phyloP scores from a whole-genome alignment of 1,140 invertebrate genomes.

The Apocrypta bakeri region DNA sequence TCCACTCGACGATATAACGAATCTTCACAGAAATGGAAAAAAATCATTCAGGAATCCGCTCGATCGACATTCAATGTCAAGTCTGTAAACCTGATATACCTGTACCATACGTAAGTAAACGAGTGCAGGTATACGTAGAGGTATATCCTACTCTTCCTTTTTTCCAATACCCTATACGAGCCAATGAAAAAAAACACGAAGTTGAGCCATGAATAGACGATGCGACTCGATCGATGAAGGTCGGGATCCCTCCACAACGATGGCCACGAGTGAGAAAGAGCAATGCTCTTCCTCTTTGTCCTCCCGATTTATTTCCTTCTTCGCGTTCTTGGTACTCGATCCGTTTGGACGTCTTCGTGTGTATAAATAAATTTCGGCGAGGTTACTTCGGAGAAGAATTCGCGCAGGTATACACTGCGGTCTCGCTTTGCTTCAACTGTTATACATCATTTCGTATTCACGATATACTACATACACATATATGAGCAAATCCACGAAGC shows the following conservation, averaged over 20 bases:
- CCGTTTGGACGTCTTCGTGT: background rate
- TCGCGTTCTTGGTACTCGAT: background rate
- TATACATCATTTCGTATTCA: too few relatives aligned
- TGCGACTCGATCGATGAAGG: slow-evolving; percentile 7
- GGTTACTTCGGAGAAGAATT: background rate
- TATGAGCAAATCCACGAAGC: too few relatives aligned
- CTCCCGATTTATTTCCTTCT: background rate
- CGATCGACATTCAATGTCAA: background rate
- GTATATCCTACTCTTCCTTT: too few relatives aligned
- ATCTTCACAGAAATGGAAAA: too few relatives aligned
- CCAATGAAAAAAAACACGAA: background rate
- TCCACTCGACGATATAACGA: too few relatives aligned
- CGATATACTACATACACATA: too few relatives aligned
- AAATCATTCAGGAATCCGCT: too few relatives aligned
- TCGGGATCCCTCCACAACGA: background rate
- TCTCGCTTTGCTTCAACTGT: too few relatives aligned
- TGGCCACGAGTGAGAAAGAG: background rate
- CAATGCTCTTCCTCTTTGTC: slow-evolving; percentile 25
- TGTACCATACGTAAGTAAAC: too few relatives aligned
- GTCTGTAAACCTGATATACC: background rate
- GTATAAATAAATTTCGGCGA: background rate
- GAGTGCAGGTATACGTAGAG: too few relatives aligned
- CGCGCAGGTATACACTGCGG: too few relatives aligned
- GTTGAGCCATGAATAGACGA: slow-evolving; percentile 16
- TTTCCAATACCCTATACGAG: too few relatives aligned